These are phyloP conservation scores for Odontothrips loti DNA, from an alignment of 2,888 invertebrate genomes.

Conservation along the genomic window DNA sequence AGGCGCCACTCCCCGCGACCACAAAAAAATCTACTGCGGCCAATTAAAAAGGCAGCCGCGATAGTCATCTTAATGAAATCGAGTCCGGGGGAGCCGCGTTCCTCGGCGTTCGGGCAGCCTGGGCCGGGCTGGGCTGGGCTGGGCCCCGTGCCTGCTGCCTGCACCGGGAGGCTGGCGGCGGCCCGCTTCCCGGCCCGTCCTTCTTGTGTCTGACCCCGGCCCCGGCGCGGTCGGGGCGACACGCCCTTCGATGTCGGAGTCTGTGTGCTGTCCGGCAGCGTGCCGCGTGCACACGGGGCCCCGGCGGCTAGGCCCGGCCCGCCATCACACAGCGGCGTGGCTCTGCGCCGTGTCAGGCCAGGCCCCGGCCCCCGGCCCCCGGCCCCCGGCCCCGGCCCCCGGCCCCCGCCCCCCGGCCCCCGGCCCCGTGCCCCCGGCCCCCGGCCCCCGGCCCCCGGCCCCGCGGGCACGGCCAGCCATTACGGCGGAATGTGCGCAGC, in stretches of 20 bases:
- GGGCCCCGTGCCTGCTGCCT: neutral
- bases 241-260: neutral
- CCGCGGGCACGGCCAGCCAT: neutral
- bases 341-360: neutral
- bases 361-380: neutral
- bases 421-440: neutral
- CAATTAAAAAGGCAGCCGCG: neutral
- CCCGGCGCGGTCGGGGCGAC: no score
- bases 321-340: no score
- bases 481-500: neutral
- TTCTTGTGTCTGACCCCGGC: no score
- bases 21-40: neutral
- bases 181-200: no score
- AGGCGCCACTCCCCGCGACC: no score
- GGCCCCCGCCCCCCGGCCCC: neutral
- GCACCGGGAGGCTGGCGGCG: no score
- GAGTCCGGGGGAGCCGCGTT: neutral
- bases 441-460: neutral
- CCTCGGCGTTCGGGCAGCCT: neutral
- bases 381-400: neutral
- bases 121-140: neutral
- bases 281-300: no score
- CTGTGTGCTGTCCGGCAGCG: neutral
- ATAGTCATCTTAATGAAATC: constrained; percentile 12
- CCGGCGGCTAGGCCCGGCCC: no score